A percentile compares a stretch with the other conserved stretches of the same genome.
Evolutionary conservation across 2,113 vertebrate species (phyloP).

Genomic region (Malurus cyaneus): DNA sequence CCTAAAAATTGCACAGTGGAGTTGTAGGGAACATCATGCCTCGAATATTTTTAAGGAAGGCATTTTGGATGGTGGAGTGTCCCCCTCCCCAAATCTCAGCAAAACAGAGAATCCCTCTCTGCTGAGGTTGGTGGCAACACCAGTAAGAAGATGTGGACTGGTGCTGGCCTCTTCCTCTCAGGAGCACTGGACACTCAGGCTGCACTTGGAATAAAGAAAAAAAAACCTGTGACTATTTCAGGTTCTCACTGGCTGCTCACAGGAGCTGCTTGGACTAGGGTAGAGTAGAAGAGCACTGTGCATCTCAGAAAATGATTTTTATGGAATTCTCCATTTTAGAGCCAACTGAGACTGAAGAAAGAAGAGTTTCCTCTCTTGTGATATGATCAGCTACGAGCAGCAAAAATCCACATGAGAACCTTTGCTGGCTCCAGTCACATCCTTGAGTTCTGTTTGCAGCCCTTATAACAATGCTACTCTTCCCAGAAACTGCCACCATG

Average conservation of each 20-base stretch:
- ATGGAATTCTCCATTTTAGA: neutral
- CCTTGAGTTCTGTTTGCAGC: neutral
- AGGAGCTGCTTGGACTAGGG: neutral
- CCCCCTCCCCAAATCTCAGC: neutral
- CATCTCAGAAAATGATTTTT: neutral
- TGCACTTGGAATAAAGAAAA: neutral
- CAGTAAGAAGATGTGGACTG: neutral
- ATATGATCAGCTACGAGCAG: neutral
- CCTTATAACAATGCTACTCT: neutral
- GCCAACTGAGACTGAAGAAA: neutral
- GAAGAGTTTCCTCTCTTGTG: neutral
- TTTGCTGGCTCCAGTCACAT: neutral
- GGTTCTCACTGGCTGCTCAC: neutral
- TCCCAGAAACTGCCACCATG: neutral
- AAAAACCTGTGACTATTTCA: neutral
- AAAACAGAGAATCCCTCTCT: neutral
- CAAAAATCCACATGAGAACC: neutral
- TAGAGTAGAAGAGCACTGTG: neutral
- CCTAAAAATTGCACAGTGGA: neutral
- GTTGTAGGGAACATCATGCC: neutral
- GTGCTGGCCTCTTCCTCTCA: neutral
- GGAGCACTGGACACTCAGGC: neutral
- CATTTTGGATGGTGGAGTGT: neutral
- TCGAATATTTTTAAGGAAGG: neutral
- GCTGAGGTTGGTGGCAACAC: neutral